Percentiles rank a stretch among this genome's conserved stretches.
Conservation (phyloP, 2,797 vertebrate species). For the Morelia viridis region DNA sequence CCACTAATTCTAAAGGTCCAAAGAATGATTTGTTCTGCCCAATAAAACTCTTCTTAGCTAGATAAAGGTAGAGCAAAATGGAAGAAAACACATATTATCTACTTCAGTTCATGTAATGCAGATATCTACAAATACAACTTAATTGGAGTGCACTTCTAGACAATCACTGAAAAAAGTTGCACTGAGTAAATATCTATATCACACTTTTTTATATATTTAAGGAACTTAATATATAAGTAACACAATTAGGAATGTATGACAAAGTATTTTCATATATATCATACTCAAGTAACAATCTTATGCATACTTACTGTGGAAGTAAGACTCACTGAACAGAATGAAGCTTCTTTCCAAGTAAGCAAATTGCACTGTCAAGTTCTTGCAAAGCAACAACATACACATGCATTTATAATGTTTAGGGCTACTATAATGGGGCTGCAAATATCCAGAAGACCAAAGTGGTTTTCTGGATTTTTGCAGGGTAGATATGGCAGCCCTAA, state of each 20-base stretch:
- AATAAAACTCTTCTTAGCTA: constrained; percentile 95
- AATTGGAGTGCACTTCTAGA: not conserved
- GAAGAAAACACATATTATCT: not conserved
- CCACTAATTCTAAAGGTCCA: constrained; percentile 94
- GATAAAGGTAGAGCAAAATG: constrained; percentile 32
- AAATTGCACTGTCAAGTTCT: not conserved
- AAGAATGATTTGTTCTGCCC: constrained; percentile 96
- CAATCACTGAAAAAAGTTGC: not conserved
- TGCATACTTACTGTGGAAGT: not conserved
- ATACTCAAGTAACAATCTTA: not conserved
- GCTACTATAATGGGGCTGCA: too few species aligned
- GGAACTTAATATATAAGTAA: not conserved
- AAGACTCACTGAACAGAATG: not conserved
- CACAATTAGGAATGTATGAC: not conserved
- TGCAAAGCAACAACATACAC: not conserved
- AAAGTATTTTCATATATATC: not conserved
- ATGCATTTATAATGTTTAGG: too few species aligned
- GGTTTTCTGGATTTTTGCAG: too few species aligned
- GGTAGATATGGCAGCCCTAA: too few species aligned
- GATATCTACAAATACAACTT: not conserved
- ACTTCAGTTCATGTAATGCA: not conserved
- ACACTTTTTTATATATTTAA: not conserved
- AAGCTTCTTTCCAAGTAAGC: not conserved
- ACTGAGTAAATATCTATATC: not conserved
- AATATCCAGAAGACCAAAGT: too few species aligned